phyloP scores from a whole-genome alignment of 2,113 vertebrate species.

The Stercorarius parasiticus region DNA sequence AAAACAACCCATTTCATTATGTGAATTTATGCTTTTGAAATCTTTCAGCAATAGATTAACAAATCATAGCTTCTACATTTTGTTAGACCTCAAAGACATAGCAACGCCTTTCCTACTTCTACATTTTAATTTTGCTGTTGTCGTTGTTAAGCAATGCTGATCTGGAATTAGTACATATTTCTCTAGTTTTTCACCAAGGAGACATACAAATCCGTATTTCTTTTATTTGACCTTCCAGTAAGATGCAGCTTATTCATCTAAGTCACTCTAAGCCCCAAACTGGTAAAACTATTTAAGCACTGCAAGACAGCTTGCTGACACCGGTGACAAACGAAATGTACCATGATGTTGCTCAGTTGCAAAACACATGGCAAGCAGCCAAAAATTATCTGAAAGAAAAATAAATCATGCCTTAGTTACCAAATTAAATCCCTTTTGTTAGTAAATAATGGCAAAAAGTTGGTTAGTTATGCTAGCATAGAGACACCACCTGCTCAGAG shows the following conservation, averaged over 20 bases:
- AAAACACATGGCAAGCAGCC: neutral
- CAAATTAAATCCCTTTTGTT: neutral
- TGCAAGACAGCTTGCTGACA: neutral
- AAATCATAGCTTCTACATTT: neutral
- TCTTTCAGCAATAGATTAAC: neutral
- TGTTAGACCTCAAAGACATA: neutral
- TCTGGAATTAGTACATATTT: neutral
- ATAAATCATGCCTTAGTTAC: neutral
- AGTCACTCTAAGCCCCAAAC: neutral
- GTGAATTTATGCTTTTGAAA: neutral
- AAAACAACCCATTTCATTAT: neutral
- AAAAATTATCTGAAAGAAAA: neutral
- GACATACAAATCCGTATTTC: neutral
- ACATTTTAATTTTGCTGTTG: neutral
- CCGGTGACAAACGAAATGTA: neutral
- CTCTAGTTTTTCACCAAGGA: neutral
- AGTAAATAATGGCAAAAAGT: neutral
- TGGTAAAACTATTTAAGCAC: neutral
- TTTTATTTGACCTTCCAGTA: neutral
- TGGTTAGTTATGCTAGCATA: neutral
- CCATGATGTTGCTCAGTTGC: neutral
- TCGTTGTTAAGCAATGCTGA: neutral
- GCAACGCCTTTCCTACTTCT: neutral
- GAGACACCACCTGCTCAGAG: neutral
- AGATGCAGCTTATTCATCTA: neutral